A percentile compares a stretch with the other conserved stretches of the same genome.
These are phyloP conservation scores for Maccullochella peelii DNA, from an alignment of 2,113 vertebrate species.

Conservation along the genomic window DNA sequence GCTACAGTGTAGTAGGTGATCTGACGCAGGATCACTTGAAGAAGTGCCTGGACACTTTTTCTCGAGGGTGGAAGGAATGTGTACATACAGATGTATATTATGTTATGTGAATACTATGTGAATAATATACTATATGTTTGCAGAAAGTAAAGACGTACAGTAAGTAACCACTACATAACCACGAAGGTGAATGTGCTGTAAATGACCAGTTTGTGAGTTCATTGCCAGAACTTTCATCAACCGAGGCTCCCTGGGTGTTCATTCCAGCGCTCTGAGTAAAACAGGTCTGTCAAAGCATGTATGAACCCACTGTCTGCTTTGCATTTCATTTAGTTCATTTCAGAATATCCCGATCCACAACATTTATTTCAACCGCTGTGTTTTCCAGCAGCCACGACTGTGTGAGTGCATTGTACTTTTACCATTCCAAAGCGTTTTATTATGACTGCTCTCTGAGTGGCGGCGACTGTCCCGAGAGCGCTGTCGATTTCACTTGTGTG, in stretches of 20 bases:
- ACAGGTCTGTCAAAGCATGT: constrained; percentile 40
- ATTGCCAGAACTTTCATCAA: constrained; percentile 54
- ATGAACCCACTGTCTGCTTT: constrained; percentile 51
- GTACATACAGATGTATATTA: constrained; percentile 87
- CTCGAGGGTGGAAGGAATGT: constrained; percentile 66
- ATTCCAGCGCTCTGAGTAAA: constrained; percentile 32
- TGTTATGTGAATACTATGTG: constrained; percentile 86
- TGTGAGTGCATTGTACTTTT: constrained; percentile 76
- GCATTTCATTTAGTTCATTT: constrained; percentile 58
- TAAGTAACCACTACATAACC: constrained; percentile 76
- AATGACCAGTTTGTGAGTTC: constrained; percentile 77
- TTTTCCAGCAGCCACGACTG: constrained; percentile 57
- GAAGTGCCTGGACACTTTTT: constrained; percentile 83
- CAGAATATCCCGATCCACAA: constrained; percentile 22
- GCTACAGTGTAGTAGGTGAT: constrained; percentile 49
- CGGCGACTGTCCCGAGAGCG: constrained; percentile 40
- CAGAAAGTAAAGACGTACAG: constrained; percentile 80
- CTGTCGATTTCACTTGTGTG: constrained; percentile 63
- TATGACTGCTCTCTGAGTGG: constrained; percentile 43
- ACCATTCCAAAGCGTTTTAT: constrained; percentile 74
- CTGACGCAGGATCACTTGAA: constrained; percentile 57
- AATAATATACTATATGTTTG: constrained; percentile 84
- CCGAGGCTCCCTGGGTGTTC: constrained; percentile 32
- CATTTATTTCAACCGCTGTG: constrained; percentile 43
- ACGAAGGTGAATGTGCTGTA: constrained; percentile 83